Conservation (phyloP, 2,888 invertebrate species). For the Eupithecia dodoneata region DNA sequence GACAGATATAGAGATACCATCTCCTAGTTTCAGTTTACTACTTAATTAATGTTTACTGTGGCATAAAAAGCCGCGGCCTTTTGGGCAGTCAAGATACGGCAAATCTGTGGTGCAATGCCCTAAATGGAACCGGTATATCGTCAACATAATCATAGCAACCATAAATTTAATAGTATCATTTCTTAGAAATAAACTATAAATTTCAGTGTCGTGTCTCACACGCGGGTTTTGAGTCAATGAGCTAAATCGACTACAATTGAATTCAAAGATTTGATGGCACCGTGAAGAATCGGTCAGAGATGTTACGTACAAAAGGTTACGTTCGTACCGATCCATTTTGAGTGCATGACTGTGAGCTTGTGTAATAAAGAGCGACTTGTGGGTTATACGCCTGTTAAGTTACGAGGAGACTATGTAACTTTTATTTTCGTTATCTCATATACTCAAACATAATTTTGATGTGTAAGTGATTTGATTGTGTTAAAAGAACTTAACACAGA, state of each 20-base stretch:
- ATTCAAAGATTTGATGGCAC: slow-evolving; percentile 67
- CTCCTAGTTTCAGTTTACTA: slow-evolving; percentile 59
- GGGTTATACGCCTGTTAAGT: slow-evolving; percentile 40
- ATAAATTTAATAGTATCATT: slow-evolving; percentile 80
- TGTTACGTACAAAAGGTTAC: slow-evolving; percentile 62
- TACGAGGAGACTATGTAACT: slow-evolving; percentile 17
- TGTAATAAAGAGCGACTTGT: slow-evolving; percentile 43
- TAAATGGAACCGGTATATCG: slow-evolving; percentile 62
- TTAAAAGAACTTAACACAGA: too few relatives aligned
- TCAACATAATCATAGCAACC: slow-evolving; percentile 76
- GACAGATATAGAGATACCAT: slow-evolving; percentile 58
- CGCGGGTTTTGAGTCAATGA: slow-evolving; percentile 72
- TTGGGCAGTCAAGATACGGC: slow-evolving; percentile 57
- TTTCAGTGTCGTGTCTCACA: slow-evolving; percentile 74
- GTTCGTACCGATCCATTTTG: slow-evolving; percentile 51
- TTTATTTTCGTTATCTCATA: slow-evolving; percentile 8
- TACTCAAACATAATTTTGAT: not conserved
- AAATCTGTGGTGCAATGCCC: slow-evolving; percentile 56
- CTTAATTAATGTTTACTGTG: slow-evolving; percentile 64
- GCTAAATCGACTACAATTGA: slow-evolving; percentile 78
- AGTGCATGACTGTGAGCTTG: slow-evolving; percentile 47
- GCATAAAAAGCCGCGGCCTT: slow-evolving; percentile 51
- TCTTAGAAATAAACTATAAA: slow-evolving; percentile 79
- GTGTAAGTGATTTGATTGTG: too few relatives aligned
- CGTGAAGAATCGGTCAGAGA: slow-evolving; percentile 78